phyloP scores from a whole-genome alignment of 2,888 invertebrate genomes.

The Torymus tubicola region DNA sequence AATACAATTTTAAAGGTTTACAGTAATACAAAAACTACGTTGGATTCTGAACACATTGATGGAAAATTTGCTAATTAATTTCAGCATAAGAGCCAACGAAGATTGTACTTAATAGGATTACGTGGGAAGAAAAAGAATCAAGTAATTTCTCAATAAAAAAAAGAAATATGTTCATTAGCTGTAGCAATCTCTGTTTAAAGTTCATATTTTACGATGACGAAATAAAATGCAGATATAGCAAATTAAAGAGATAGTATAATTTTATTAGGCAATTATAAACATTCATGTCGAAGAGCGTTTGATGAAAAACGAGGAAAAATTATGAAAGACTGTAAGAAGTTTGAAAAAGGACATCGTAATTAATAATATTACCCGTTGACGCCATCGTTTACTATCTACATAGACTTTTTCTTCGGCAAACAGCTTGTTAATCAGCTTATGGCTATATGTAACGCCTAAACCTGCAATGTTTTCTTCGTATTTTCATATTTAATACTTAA shows the following conservation, averaged over 20 bases:
- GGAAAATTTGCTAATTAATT: no score
- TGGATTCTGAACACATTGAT: no score
- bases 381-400: conserved; percentile 17
- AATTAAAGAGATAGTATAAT: conserved; percentile 13
- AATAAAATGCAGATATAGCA: no score
- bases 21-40: no score
- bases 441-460: conserved; percentile 18
- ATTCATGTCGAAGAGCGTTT: conserved; percentile 15
- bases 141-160: no score
- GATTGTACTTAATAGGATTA: no score
- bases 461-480: conserved; percentile 8
- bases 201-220: no score
- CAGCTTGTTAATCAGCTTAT: conserved; percentile 48
- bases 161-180: no score
- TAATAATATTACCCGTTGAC: conserved; percentile 44
- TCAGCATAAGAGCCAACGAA: no score
- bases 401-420: conserved; percentile 39
- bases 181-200: no score
- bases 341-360: conserved; percentile 36
- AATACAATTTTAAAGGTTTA: no score
- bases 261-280: conserved; percentile 36
- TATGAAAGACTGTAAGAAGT: not conserved
- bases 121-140: no score
- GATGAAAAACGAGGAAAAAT: conserved; percentile 26
- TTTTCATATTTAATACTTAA: not conserved